Base-by-base conservation (phyloP, 2,113 vertebrate species). In the Nothobranchius furzeri region DNA sequence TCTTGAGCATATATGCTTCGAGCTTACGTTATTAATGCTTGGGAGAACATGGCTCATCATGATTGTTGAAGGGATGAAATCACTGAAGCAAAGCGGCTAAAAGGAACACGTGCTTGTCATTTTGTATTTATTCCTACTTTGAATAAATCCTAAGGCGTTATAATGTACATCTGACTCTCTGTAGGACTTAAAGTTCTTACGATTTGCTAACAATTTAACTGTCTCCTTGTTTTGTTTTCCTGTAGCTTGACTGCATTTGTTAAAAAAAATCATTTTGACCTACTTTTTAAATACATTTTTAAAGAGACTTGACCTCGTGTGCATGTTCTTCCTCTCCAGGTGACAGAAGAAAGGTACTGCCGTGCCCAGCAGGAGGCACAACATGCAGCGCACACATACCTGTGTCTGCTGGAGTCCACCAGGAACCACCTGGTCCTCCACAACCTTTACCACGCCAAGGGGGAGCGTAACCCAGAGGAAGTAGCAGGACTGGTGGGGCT, bases 301-400 rank as follows among this genome's bases (percentile, higher is more conserved):
- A 40, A 13, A 25, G 17, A 6, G 43, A 17, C 12, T 20, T 25
- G 2, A 9, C 13, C 2, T 7, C 14, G 12, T 40, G 9, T 4
- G 1, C 1, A 2, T 40, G n/a, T 9, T 4, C 3, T 35, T 36
- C 45, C 7, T 30, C n/a, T 17, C 58, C 79, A 86, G 89, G 69
- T 90, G 12, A 99, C 96, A 15, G 93, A 94, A 15, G 94, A 96
- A 82, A 94, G 94, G 79, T 79, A 96, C 77, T 99, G 97, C 75
- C 92, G 95, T 11, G 95, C 95, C 48, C 96, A 94, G 61, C 93
- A 93, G 57, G 96, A 97, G 69, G 93, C 96, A 2, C 94, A 95
- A 48, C 96, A 98, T 68, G 91, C 93, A 61, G 95, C 98, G 0
- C 89, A 93, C 68, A 94, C 95, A 2, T 99, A 98, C 69, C 90